Percentiles rank a stretch among this genome's conserved stretches.
Conservation (phyloP, 2,797 vertebrate genomes). For the Rhinoraja longicauda region DNA sequence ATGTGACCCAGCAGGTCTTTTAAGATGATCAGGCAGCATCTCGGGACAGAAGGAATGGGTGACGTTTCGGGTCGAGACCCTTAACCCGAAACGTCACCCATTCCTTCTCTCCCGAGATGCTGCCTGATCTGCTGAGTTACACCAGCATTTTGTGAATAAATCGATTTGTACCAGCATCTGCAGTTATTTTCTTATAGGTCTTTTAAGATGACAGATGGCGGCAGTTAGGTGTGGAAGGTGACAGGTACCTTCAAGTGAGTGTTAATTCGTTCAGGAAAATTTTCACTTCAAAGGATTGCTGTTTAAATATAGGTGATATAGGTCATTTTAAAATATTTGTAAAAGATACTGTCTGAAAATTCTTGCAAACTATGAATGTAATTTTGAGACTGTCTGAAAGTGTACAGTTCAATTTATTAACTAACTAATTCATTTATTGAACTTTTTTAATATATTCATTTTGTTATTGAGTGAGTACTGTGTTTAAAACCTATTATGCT, state of each 20-base stretch:
- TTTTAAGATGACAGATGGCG: not conserved
- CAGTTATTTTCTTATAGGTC: no score
- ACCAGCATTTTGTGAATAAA: no score
- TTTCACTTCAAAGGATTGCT: not conserved
- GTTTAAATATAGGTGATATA: not conserved
- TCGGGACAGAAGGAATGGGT: no score
- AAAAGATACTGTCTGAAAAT: not conserved
- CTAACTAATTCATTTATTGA: no score
- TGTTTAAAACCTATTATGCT: no score
- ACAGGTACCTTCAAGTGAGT: not conserved
- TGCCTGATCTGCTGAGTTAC: no score
- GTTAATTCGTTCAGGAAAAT: not conserved
- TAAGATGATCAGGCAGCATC: not conserved
- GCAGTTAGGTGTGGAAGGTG: not conserved
- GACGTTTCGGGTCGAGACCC: no score
- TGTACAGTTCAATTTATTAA: not conserved
- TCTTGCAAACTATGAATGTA: not conserved
- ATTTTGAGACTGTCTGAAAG: not conserved
- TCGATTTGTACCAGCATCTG: no score
- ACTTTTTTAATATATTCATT: no score
- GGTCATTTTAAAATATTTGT: not conserved
- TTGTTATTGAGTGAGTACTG: no score
- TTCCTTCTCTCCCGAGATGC: no score
- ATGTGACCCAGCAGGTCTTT: not conserved
- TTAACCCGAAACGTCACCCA: no score